Evolutionary conservation across 64 coral and sea anemone species (phyloP), one percentile per base, ranked within the genome.

Genomic region (Trachythela sp.): DNA sequence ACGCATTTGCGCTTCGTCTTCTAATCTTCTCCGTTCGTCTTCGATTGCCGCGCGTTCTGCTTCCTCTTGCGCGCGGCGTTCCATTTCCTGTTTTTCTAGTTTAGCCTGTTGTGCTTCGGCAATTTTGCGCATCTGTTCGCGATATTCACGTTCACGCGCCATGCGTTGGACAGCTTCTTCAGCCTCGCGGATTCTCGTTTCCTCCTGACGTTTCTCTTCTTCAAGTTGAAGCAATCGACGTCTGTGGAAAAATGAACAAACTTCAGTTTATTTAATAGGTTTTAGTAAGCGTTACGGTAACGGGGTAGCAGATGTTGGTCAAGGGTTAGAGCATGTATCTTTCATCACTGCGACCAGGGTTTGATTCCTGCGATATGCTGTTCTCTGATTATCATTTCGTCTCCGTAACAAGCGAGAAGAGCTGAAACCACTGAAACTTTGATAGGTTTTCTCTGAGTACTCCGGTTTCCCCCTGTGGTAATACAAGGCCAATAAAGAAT

Each of bases 41-140:
- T 97, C 95, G 36, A 90, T 85, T 37, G 54, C 39, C 29, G 67
- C 88, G 18, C 85, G 91, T 89, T 97, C 90, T 76, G 90, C 95
- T 37, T 97, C 88, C 77, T 94, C 88, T 32, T 85, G 89, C 26
- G 51, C 76, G 17, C 70, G 68, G 7, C 95, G 60, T 48, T 94
- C 93, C 39, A 92, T 91, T 54, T 97, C 95, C 87, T 84, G 87
- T 50, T 94, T 90, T 29, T 84, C 49, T 60, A 97, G 83, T 70
- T 97, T 97, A 11, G 72, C 89, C 56, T 94, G 92, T 86, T 94
- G 93, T 36, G 90, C 93, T 89, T 97, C 95, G 24, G 95, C 95
- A 29, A 97, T 97, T 48, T 88, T 88, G 52, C 95, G 83, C 95
- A 97, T 97, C 85, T 97, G 93, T 29, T 97, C 95, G 9, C 84